Evolutionary conservation across 2,888 invertebrate species (phyloP).

Genomic region (Drosophila quasianomalipes): DNA sequence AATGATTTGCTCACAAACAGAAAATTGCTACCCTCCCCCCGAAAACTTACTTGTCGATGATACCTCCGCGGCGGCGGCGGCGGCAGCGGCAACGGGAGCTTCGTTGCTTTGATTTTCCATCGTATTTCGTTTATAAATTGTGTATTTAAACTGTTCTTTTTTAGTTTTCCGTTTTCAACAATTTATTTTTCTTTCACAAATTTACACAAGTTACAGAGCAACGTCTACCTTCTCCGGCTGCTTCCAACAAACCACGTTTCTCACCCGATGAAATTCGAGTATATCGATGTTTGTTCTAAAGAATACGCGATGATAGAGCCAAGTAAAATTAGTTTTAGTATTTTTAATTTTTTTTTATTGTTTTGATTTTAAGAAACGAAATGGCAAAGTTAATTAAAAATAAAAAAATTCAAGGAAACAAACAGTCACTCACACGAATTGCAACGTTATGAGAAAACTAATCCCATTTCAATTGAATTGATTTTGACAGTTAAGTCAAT

Average conservation of each 20-base stretch:
- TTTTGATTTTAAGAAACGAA: constrained; percentile 4
- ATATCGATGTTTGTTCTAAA: constrained; percentile 48
- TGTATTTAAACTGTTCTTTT: constrained; percentile 69
- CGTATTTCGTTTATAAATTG: constrained; percentile 68
- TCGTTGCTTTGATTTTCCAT: constrained; percentile 83
- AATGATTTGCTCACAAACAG: constrained; percentile 43
- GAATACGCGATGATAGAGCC: constrained; percentile 18
- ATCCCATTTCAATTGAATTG: constrained; percentile 11
- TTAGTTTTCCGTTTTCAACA: constrained; percentile 56
- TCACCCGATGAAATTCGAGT: constrained; percentile 45
- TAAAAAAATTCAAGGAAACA: constrained; percentile 24
- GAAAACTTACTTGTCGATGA: constrained; percentile 84
- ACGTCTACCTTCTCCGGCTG: constrained; percentile 80
- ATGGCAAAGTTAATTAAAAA: constrained; percentile 3
- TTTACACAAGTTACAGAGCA: constrained; percentile 79
- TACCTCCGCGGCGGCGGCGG: constrained; percentile 83
- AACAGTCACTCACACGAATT: constrained; percentile 33
- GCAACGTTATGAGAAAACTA: constrained; percentile 35
- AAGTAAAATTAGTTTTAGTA: constrained; percentile 12
- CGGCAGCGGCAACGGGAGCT: constrained; percentile 79
- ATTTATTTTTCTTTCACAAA: constrained; percentile 68
- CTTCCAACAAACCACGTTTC: constrained; percentile 82
- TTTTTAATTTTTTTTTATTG: constrained; percentile 6
- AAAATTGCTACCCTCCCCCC: constrained; percentile 41
- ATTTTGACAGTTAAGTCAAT: constrained; percentile 38